phyloP scores from a whole-genome alignment of 2,113 vertebrate genomes.

The Aspiorhynchus laticeps region DNA sequence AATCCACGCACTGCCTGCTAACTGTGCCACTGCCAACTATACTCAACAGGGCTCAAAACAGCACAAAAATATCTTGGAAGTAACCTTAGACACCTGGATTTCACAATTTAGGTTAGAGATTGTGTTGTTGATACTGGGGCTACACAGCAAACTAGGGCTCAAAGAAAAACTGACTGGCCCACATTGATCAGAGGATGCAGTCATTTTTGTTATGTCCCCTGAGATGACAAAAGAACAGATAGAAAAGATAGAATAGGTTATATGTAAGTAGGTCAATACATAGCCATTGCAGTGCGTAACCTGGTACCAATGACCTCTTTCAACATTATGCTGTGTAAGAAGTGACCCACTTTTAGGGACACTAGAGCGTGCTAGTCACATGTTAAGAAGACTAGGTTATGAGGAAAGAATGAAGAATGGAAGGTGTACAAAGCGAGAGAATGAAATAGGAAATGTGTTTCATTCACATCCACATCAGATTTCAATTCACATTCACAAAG shows the following conservation, averaged over 20 bases:
- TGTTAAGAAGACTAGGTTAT: not conserved
- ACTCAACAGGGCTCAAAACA: not conserved
- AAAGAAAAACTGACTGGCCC: not conserved
- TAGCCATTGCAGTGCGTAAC: not conserved
- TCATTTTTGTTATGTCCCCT: conserved; percentile 19
- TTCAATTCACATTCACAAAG: not conserved
- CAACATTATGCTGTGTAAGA: not conserved
- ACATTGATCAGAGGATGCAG: conserved; percentile 7
- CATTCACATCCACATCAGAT: conserved; percentile 13
- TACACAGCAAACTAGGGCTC: not conserved
- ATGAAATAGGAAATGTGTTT: not conserved
- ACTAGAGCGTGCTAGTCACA: not conserved
- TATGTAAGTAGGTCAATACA: conserved; percentile 35
- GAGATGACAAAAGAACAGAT: conserved; percentile 27
- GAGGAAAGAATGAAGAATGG: not conserved
- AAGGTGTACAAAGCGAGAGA: not conserved
- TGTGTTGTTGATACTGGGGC: not conserved
- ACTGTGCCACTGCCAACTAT: not conserved
- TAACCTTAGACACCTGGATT: not conserved
- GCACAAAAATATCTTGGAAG: not conserved
- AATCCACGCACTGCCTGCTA: not conserved
- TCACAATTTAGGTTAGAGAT: conserved; percentile 7
- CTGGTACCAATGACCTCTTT: conserved; percentile 24
- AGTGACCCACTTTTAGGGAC: not conserved
- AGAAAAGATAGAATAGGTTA: conserved; percentile 24